Percentiles rank a stretch among this genome's conserved stretches.
phyloP scores from a whole-genome alignment of 1,140 invertebrate species.

The Zaprionus inermis region DNA sequence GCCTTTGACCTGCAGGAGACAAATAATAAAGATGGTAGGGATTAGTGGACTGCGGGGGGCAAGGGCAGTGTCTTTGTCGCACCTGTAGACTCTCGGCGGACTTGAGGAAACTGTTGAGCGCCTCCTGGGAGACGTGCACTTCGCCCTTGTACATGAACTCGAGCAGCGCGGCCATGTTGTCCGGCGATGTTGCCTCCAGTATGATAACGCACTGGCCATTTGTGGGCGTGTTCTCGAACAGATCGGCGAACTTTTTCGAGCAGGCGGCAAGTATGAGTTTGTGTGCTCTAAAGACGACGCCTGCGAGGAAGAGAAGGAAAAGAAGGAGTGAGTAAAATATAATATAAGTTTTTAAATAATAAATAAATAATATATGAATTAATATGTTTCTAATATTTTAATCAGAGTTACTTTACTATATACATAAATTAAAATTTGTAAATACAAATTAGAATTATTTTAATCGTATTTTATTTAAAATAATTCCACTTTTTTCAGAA shows the following conservation, averaged over 20 bases:
- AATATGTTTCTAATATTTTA: too few relatives aligned
- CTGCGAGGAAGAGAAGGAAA: constrained; percentile 85
- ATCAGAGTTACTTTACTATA: too few relatives aligned
- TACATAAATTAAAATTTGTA: too few relatives aligned
- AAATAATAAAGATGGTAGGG: neutral
- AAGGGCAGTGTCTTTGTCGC: constrained; percentile 39
- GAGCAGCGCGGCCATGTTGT: constrained; percentile 94
- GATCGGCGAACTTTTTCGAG: constrained; percentile 96
- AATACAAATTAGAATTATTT: too few relatives aligned
- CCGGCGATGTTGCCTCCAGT: constrained; percentile 93
- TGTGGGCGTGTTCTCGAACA: constrained; percentile 95
- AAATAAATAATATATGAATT: too few relatives aligned
- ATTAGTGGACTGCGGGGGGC: neutral
- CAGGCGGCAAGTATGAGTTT: constrained; percentile 95
- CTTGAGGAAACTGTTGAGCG: constrained; percentile 94
- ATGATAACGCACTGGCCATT: constrained; percentile 93
- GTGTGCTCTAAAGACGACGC: constrained; percentile 95
- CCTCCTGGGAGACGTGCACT: constrained; percentile 95
- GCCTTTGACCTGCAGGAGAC: constrained; percentile 88
- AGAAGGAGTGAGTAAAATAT: constrained; percentile 7
- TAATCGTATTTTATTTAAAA: too few relatives aligned
- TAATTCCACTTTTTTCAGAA: neutral
- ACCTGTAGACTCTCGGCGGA: constrained; percentile 95
- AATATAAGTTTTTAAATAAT: neutral
- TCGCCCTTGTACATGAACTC: constrained; percentile 98